Conservation (phyloP, 1,140 invertebrate genomes). For the Musca vetustissima region DNA sequence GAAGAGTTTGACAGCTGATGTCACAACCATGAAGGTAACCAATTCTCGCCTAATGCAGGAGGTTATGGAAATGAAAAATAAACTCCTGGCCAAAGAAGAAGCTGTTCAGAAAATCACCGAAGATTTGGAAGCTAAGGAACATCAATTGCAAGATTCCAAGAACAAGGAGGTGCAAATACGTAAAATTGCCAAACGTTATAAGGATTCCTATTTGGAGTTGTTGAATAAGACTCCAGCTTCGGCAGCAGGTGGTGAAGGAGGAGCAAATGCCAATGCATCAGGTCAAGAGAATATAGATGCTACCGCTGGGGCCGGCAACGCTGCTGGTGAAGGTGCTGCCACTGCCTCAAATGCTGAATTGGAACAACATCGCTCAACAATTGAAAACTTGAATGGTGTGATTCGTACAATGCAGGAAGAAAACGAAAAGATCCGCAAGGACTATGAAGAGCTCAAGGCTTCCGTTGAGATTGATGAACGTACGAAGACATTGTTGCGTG, state of each 20-base stretch:
- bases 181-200: constrained; percentile 91
- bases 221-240: constrained; percentile 57
- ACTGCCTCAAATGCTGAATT: constrained; percentile 55
- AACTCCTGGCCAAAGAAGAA: constrained; percentile 62
- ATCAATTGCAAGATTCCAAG: constrained; percentile 69
- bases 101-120: constrained; percentile 67
- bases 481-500: constrained; percentile 71
- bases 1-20: constrained; percentile 58
- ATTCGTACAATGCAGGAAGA: constrained; percentile 62
- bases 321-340: constrained; percentile 48
- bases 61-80: constrained; percentile 61
- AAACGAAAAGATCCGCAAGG: constrained; percentile 68
- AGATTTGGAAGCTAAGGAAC: constrained; percentile 69
- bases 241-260: constrained; percentile 47
- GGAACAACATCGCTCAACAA: constrained; percentile 56
- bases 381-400: constrained; percentile 67
- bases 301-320: constrained; percentile 53
- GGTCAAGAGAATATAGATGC: constrained; percentile 50
- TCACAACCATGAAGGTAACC: constrained; percentile 51
- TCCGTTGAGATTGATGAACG: constrained; percentile 70
- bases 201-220: constrained; percentile 79
- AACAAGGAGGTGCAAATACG: constrained; percentile 81
- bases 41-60: constrained; percentile 58
- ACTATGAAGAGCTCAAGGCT: constrained; percentile 70
- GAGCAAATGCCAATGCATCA: constrained; percentile 37